Evolutionary conservation across 2,888 invertebrate genomes (phyloP).

Genomic region (Neocrepidodera transversa): DNA sequence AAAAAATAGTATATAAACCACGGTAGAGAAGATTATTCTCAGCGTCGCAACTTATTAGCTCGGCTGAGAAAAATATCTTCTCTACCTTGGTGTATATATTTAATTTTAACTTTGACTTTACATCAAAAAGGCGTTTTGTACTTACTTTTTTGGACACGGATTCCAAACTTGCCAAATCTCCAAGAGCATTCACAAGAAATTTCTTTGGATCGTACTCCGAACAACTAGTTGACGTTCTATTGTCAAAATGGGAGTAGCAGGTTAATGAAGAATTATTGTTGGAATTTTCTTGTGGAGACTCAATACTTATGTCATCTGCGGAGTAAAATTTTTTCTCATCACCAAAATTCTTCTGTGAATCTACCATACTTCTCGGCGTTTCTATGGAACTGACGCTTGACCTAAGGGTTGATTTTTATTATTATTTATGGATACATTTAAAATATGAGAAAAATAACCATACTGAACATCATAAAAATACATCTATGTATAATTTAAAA

Average conservation of each 20-base stretch:
- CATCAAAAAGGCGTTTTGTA: too few species aligned
- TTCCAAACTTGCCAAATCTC: slow-evolving; percentile 27
- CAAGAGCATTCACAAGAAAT: slow-evolving; percentile 41
- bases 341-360: not conserved
- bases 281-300: slow-evolving; percentile 28
- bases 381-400: slow-evolving; percentile 24
- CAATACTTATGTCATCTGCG: slow-evolving; percentile 35
- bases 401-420: too few species aligned
- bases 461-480: too few species aligned
- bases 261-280: slow-evolving; percentile 28
- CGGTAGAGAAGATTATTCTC: too few species aligned
- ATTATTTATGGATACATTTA: too few species aligned
- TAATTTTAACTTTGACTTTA: too few species aligned
- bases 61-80: too few species aligned
- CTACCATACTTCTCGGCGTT: slow-evolving; percentile 25
- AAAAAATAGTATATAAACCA: too few species aligned
- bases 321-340: slow-evolving; percentile 9
- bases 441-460: too few species aligned
- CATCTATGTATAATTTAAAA: too few species aligned
- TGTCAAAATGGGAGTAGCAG: slow-evolving; percentile 18
- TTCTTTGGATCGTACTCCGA: slow-evolving; percentile 38
- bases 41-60: too few species aligned
- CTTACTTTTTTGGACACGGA: slow-evolving; percentile 21
- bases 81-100: too few species aligned
- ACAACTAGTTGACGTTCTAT: slow-evolving; percentile 21